Base-by-base conservation (phyloP, 1,140 invertebrate species). In the Asobara japonica region DNA sequence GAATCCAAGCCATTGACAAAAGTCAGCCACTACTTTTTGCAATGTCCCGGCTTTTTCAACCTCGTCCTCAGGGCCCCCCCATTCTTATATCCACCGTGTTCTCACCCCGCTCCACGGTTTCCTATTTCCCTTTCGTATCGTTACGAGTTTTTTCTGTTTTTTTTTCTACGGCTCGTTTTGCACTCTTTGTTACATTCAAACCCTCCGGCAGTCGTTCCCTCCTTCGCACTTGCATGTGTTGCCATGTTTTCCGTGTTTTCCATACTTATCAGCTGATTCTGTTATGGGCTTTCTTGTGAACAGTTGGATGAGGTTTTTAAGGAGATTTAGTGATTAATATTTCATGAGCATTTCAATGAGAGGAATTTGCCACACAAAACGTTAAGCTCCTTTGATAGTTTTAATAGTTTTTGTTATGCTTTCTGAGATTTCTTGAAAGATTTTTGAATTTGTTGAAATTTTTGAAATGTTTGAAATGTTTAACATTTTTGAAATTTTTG, bases 101-200 rank as follows among this genome's bases (percentile, higher is more conserved):
- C 11, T 5, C 31, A 6, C 11, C 4, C 22, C 2, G 51, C 36
- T 31, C 62, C 73, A 31, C 30, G 41, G 51, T 56, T 69, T 38
- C 65, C 77, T 77, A 62, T 73, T 72, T 61, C 27, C 16, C 6
- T 7, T 62, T 62, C 29, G n/a, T 62, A 30, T 30, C 29, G 25
- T 31, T n/a, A 29, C 27, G 13, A 13, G 11, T 5, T 45, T 45
- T 45, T 45, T 45, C 41, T 45, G n/a, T 4, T 45, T 4, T 16
- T 45, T 45, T 45, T 45, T 11, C 41, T 45, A 18, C 7, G 41
- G 7, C 5, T 16, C 18, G n/a, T 45, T 16, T 45, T 13, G 27
- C 8, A 3, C 27, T 13, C 27, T 60, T 60, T 27, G 7, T 25
- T 60, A 11, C 51, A 60, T 60, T 45, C 18, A 45, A 45, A 45